A percentile compares a stretch with the other conserved stretches of the same genome.
Conservation (phyloP, 2,113 vertebrate species). For the Caloenas nicobarica region DNA sequence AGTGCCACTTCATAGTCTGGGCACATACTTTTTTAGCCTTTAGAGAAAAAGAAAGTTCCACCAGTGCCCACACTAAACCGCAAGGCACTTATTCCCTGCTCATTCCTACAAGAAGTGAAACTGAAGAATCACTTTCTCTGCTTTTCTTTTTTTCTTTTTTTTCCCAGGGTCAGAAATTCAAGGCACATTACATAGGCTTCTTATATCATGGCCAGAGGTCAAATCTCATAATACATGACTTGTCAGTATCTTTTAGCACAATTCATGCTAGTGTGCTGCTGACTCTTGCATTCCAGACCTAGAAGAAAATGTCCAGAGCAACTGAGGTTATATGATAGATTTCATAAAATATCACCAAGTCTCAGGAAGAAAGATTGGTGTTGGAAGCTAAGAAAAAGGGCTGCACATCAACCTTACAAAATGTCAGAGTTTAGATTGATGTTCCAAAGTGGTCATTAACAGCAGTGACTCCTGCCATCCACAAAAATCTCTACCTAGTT, state of each 20-base stretch:
- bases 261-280: slow-evolving; percentile 63
- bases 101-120: slow-evolving; percentile 38
- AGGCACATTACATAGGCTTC: slow-evolving; percentile 47
- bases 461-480: neutral
- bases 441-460: neutral
- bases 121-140: slow-evolving; percentile 54
- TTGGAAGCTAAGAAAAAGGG: slow-evolving; percentile 37
- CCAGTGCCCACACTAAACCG: slow-evolving; percentile 25
- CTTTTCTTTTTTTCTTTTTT: slow-evolving; percentile 65
- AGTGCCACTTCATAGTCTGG: neutral
- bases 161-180: slow-evolving; percentile 67
- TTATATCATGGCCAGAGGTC: slow-evolving; percentile 56
- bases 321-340: slow-evolving; percentile 55
- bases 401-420: slow-evolving; percentile 40
- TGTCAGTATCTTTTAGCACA: slow-evolving; percentile 69
- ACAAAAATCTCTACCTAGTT: neutral
- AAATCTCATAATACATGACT: slow-evolving; percentile 65
- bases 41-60: slow-evolving; percentile 34
- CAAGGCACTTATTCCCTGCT: slow-evolving; percentile 22
- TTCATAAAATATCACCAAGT: slow-evolving; percentile 42
- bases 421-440: slow-evolving; percentile 19
- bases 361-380: slow-evolving; percentile 49
- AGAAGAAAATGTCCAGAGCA: slow-evolving; percentile 55
- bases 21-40: neutral
- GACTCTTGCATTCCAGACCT: slow-evolving; percentile 57